These are phyloP conservation scores for Diaperis boleti DNA, from an alignment of 2,888 invertebrate species.

Conservation along the genomic window DNA sequence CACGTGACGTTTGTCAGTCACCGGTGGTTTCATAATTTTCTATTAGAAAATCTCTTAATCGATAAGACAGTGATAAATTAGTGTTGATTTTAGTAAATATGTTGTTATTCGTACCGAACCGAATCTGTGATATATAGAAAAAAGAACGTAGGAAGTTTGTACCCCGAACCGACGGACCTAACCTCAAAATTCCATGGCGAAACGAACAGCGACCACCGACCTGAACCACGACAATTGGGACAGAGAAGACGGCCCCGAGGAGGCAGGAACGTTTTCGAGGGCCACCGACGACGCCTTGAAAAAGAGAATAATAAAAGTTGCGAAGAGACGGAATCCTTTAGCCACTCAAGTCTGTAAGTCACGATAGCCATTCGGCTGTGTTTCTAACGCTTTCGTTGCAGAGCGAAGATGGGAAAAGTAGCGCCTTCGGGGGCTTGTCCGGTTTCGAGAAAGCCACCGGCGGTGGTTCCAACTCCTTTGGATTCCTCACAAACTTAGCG, in stretches of 20 bases:
- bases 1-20: too few species aligned
- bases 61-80: too few species aligned
- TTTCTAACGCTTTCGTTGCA: slow-evolving; percentile 46
- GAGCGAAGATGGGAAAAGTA: slow-evolving; percentile 66
- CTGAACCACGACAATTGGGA: slow-evolving; percentile 91
- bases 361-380: not conserved
- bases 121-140: slow-evolving; percentile 17
- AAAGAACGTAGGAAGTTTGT: too few species aligned
- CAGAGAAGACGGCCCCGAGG: slow-evolving; percentile 80
- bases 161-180: not conserved
- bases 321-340: slow-evolving; percentile 73
- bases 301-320: slow-evolving; percentile 83
- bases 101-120: not conserved
- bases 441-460: slow-evolving; percentile 71
- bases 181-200: slow-evolving; percentile 71
- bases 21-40: too few species aligned
- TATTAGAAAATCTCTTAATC: not conserved
- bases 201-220: slow-evolving; percentile 80
- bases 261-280: slow-evolving; percentile 78
- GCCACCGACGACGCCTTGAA: slow-evolving; percentile 79
- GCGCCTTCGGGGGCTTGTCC: slow-evolving; percentile 78
- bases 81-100: not conserved
- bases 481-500: slow-evolving; percentile 72
- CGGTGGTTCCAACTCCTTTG: slow-evolving; percentile 65
- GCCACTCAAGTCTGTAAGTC: slow-evolving; percentile 21